phyloP scores from a whole-genome alignment of 1,140 invertebrate genomes.

The Lordiphosa stackelbergi region DNA sequence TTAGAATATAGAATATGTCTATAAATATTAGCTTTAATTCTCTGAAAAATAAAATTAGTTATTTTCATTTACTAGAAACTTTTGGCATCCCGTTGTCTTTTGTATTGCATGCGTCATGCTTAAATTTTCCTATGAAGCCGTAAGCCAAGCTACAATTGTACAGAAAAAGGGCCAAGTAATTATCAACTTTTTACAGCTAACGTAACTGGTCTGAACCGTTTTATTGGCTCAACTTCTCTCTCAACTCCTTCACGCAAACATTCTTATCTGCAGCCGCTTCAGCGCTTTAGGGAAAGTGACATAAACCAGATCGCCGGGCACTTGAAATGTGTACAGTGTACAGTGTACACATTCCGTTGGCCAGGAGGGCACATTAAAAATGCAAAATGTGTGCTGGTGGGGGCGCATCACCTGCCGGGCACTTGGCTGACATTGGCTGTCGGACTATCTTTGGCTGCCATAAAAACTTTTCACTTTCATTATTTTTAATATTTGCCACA shows the following conservation, averaged over 20 bases:
- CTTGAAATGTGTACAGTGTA: slow-evolving; percentile 58
- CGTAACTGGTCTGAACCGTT: neutral
- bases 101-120: too few species aligned
- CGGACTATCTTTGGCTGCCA: slow-evolving; percentile 22
- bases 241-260: slow-evolving; percentile 6
- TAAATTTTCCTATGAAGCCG: too few species aligned
- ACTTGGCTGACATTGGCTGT: slow-evolving; percentile 17
- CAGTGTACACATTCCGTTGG: slow-evolving; percentile 46
- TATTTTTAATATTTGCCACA: slow-evolving; percentile 65
- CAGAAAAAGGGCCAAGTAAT: slow-evolving; percentile 34
- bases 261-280: slow-evolving; percentile 46
- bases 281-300: slow-evolving; percentile 36
- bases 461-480: slow-evolving; percentile 74
- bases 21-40: too few species aligned
- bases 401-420: slow-evolving; percentile 20
- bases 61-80: too few species aligned
- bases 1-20: too few species aligned
- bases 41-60: too few species aligned
- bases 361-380: slow-evolving; percentile 55
- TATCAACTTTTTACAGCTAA: slow-evolving; percentile 42
- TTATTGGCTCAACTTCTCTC: neutral
- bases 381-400: slow-evolving; percentile 60
- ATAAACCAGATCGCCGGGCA: slow-evolving; percentile 71
- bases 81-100: too few species aligned
- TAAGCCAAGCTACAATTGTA: too few species aligned